phyloP scores from a whole-genome alignment of 1,140 invertebrate species.

The Ooceraea biroi region DNA sequence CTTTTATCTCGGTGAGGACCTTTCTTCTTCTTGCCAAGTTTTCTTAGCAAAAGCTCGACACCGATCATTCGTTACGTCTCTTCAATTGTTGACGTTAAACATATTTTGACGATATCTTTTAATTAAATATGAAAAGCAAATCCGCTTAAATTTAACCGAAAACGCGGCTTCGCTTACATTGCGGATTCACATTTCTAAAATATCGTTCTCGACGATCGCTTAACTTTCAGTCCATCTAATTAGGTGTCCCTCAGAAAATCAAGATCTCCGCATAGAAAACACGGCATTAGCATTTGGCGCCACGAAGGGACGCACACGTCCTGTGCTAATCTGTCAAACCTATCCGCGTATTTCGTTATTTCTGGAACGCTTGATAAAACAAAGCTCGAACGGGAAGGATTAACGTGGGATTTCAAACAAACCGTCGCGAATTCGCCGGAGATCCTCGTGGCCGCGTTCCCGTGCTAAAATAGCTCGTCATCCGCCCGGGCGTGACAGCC shows the following conservation, averaged over 20 bases:
- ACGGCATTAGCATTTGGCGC: background rate
- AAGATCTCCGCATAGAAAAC: slow-evolving; percentile 4
- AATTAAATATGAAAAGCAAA: background rate
- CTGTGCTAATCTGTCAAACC: background rate
- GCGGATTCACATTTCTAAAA: background rate
- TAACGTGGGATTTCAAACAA: background rate
- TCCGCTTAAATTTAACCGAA: background rate
- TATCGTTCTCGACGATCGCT: background rate
- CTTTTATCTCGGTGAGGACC: no score
- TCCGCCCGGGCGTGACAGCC: background rate
- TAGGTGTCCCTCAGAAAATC: background rate
- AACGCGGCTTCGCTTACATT: slow-evolving; percentile 11
- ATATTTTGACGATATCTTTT: background rate
- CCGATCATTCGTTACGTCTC: background rate
- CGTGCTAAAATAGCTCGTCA: slow-evolving; percentile 15
- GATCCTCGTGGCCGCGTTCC: background rate
- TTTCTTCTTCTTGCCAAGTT: no score
- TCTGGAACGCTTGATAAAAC: background rate
- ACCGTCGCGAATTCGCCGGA: background rate
- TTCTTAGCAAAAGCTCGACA: no score
- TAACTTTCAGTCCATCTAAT: slow-evolving; percentile 12
- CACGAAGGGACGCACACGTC: background rate
- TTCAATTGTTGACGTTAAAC: background rate
- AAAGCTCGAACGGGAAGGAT: background rate
- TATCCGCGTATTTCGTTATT: background rate